These are phyloP conservation scores for Spilarctia lutea DNA, from an alignment of 2,888 invertebrate genomes.

Conservation along the genomic window DNA sequence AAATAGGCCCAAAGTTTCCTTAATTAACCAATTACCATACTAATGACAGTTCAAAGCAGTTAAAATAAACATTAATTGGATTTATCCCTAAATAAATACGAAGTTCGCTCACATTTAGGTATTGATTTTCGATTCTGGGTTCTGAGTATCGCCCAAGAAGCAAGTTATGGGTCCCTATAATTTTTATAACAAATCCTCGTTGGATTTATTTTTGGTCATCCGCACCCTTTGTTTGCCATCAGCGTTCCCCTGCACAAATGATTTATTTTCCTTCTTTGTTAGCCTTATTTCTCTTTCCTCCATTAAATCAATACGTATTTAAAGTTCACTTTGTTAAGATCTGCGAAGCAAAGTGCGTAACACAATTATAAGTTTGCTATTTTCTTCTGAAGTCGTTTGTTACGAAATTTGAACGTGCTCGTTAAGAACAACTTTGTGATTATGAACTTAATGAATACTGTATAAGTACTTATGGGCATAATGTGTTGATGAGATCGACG, in stretches of 20 bases:
- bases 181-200: neutral
- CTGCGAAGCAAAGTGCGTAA: conserved; percentile 11
- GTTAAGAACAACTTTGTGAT: conserved; percentile 13
- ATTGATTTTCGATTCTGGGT: neutral
- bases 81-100: neutral
- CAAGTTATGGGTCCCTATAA: neutral
- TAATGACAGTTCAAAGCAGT: neutral
- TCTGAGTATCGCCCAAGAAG: neutral
- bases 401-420: conserved; percentile 15
- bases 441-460: conserved; percentile 9
- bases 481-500: conserved; percentile 14
- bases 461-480: conserved; percentile 2
- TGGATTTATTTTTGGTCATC: neutral
- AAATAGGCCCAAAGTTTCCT: neutral
- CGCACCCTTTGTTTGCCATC: neutral
- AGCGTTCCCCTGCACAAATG: neutral
- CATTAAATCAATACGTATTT: conserved; percentile 15
- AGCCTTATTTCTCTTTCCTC: neutral
- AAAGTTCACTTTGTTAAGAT: conserved; percentile 10
- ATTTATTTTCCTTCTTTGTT: conserved; percentile 16
- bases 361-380: conserved; percentile 22
- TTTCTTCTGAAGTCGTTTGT: conserved; percentile 12
- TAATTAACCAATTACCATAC: conserved; percentile 1
- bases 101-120: neutral
- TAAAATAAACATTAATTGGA: neutral